Base-by-base conservation (phyloP, 2,888 invertebrate species). In the Volucella inflata region DNA sequence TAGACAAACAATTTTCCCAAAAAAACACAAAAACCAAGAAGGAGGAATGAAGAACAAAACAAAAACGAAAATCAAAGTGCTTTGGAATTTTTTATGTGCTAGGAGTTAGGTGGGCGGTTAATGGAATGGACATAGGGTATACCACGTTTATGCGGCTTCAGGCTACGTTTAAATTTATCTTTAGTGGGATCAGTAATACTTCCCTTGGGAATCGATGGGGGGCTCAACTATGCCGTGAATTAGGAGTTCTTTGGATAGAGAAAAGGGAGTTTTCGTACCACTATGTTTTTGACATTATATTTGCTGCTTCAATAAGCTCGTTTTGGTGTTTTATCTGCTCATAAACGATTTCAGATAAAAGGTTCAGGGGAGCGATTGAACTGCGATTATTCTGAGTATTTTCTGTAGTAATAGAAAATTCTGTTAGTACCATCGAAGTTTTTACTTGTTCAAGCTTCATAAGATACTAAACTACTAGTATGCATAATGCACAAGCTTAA, bases 1-100 rank as follows among this genome's bases (percentile, higher is more conserved):
- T 59, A 82, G 71, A 77, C 60, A 60, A 76, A 70, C 60, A 62
- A 75, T 57, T 62, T 62, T 42, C 62, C n/a, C n/a, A n/a, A 51
- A 17, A 48, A 57, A 30, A 30, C 21, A 21, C 21, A 57, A 30
- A 42, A 12, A 12, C n/a, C n/a, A 44, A 38, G 16, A 12, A n/a
- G 51, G 42, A 30, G 40, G 38, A 65, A 2, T 10, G 16, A 40
- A 60, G 17, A 59, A 76, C 21, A 51, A 71, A 59, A 76, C 21
- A 51, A 71, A 65, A 30, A 48, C 51, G 46, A 55, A 40, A 51
- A 48, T 53, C 40, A 65, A 82, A 77, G 76, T 67, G 67, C 82
- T 71, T 70, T 40, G n/a, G 48, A 48, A 6, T 40, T 14, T 62
- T 55, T 42, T 46, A 44, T 71, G 76, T 8, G 12, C 12, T 38